Base-by-base conservation (phyloP, 2,113 vertebrate genomes). In the Tor tambroides region DNA sequence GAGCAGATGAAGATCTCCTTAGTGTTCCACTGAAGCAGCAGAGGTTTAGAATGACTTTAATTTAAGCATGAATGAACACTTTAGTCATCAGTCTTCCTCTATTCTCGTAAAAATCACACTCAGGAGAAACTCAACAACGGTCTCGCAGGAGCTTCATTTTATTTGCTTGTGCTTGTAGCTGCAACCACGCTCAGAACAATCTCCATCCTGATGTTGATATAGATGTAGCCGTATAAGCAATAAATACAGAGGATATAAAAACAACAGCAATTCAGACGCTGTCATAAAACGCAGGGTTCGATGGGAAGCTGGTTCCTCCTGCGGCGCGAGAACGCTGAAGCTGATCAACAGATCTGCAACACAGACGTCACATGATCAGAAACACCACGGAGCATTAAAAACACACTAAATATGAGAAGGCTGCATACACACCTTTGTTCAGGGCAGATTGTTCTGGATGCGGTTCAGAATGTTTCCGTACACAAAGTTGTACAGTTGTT, bases 401-500 rank as follows among this genome's bases (percentile, higher is more conserved):
- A 14, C 46, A 49, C 46, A 14, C 10, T 4, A 12, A 12, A 14
- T 10, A 46, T 11, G 10, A 46, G 10, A 46, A 0, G 2, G 2
- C 1, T 2, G 1, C 2, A 3, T 1, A 12, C 43, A 38, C 61
- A 80, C 77, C 93, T 94, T 93, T 92, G 91, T 92, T 92, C 78
- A 74, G 88, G 90, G 89, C 56, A 90, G 87, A 90, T 88, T 81
- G 30, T 92, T 90, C 85, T 96, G 95, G 77, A 96, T 94, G 86
- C 94, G 92, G 71, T 97, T 98, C 89, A 96, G 95, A 90, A 98
- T 95, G 85, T 97, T 91, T 0, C 95, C 95, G 17, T 95, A 97
- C 89, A 98, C 97, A 23, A 92, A 91, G 85, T 94, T 96, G 91
- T 96, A 97, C 76, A 98, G 93, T 7, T 96, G 94, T 75, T 97